phyloP scores from a whole-genome alignment of 2,888 invertebrate species.

The Lasioglossum pauxillum region DNA sequence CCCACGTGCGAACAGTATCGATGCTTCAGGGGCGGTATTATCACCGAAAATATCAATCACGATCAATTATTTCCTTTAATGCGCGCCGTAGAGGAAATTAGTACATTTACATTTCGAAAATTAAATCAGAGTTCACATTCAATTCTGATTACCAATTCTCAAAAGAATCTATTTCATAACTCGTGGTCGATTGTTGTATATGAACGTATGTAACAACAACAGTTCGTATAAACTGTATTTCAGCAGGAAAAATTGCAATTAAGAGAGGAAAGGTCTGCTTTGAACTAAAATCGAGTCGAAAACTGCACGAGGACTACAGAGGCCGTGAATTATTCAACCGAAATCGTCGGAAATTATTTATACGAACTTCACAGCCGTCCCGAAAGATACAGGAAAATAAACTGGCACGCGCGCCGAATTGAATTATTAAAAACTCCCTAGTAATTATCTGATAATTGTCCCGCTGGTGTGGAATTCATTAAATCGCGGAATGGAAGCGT shows the following conservation, averaged over 20 bases:
- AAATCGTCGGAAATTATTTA: not conserved
- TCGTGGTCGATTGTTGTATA: not conserved
- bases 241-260: not conserved
- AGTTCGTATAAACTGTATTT: not conserved
- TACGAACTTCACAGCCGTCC: not conserved
- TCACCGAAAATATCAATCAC: no score
- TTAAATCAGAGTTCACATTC: no score
- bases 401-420: not conserved
- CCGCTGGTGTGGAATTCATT: slow-evolving; percentile 28
- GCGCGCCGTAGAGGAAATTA: no score
- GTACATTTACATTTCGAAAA: no score
- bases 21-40: no score
- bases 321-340: not conserved
- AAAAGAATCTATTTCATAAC: not conserved
- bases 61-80: no score
- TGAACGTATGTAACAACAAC: not conserved
- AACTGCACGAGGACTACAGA: not conserved
- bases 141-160: not conserved
- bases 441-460: not conserved
- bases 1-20: no score
- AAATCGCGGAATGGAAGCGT: slow-evolving; percentile 16
- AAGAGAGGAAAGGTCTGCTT: not conserved
- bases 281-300: no score
- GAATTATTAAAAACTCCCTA: not conserved
- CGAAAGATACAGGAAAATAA: not conserved